Percentiles rank a stretch among this genome's conserved stretches.
Conservation (phyloP, 2,888 invertebrate species). For the Globia sparganii region DNA sequence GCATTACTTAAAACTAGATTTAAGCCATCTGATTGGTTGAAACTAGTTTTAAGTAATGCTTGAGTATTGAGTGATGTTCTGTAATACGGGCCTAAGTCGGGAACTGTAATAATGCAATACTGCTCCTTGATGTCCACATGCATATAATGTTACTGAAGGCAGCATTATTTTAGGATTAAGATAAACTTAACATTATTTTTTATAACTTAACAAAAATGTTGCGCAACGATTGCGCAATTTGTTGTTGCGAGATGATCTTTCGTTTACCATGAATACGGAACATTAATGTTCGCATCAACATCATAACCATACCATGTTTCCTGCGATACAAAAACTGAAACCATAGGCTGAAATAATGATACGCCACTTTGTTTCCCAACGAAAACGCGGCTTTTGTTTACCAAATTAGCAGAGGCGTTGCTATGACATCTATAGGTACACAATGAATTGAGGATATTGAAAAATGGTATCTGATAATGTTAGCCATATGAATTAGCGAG, state of each 20-base stretch:
- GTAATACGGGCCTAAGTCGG: too few relatives aligned
- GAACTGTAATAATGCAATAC: too few relatives aligned
- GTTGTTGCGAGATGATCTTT: neutral
- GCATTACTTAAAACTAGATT: too few relatives aligned
- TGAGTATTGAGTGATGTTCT: too few relatives aligned
- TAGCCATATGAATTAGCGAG: neutral
- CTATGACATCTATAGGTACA: slow-evolving; percentile 43
- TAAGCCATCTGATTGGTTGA: too few relatives aligned
- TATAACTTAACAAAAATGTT: too few relatives aligned
- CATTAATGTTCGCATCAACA: neutral
- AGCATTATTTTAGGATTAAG: neutral
- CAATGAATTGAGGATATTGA: slow-evolving; percentile 16
- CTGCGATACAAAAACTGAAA: neutral
- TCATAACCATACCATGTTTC: neutral
- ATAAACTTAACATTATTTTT: neutral
- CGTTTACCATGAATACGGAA: neutral
- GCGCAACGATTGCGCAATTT: neutral
- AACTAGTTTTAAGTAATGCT: too few relatives aligned
- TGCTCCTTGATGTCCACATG: too few relatives aligned
- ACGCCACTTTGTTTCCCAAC: neutral
- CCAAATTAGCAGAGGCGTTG: slow-evolving; percentile 35
- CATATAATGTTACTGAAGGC: too few relatives aligned
- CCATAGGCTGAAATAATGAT: neutral
- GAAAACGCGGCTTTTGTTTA: slow-evolving; percentile 35
- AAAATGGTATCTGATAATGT: neutral